phyloP scores from a whole-genome alignment of 2,888 invertebrate species.

The Trisateles emortualis region DNA sequence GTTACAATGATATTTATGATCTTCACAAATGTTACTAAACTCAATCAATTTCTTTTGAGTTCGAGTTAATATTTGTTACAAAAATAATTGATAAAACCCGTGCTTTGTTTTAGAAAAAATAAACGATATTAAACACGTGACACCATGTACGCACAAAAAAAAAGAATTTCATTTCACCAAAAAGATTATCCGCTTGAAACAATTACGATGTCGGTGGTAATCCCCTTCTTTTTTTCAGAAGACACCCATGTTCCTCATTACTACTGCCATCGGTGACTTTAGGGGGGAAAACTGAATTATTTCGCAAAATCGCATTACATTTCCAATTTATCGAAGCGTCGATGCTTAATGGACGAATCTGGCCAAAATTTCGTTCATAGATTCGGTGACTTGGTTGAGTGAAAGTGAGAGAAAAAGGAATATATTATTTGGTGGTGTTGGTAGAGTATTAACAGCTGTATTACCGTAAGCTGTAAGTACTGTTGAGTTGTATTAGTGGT shows the following conservation, averaged over 20 bases:
- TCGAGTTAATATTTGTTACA: too few species aligned
- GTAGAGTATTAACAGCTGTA: too few species aligned
- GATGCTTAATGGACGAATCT: constrained; percentile 32
- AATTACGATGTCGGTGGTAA: constrained; percentile 46
- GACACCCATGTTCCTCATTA: constrained; percentile 42
- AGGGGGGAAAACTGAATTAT: constrained; percentile 46
- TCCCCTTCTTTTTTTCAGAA: constrained; percentile 28
- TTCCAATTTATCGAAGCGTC: constrained; percentile 45
- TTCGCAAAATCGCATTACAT: constrained; percentile 48
- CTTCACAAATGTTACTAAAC: too few species aligned
- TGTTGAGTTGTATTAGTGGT: too few species aligned
- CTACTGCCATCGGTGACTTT: constrained; percentile 40
- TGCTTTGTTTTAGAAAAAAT: neutral
- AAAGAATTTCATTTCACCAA: constrained; percentile 37
- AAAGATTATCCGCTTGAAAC: constrained; percentile 50
- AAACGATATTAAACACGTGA: constrained; percentile 1
- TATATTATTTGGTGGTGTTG: neutral
- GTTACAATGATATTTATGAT: too few species aligned
- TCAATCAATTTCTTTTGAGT: too few species aligned
- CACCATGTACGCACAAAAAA: constrained; percentile 26
- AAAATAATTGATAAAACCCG: neutral
- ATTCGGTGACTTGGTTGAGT: constrained; percentile 2
- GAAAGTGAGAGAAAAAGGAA: constrained; percentile 5
- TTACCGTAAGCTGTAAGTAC: too few species aligned
- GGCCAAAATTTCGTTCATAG: constrained; percentile 13